Base-by-base conservation (phyloP, 92 coral and sea anemone genomes). In the Siderastrea radians region DNA sequence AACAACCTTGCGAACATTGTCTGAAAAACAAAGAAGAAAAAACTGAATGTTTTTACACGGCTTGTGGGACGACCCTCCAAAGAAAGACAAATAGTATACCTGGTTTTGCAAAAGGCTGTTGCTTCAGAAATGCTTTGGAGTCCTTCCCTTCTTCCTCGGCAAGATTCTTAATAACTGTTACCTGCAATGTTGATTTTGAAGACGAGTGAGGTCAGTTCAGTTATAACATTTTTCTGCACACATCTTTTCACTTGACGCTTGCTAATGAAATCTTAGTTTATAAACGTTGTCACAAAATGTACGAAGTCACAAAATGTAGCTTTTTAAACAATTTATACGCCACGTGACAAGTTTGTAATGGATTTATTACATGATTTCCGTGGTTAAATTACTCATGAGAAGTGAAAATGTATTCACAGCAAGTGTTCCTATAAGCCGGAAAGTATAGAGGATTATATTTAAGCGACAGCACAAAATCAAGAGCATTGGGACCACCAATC, bases 81-180 rank as follows among this genome's bases (percentile, higher is more conserved):
- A 12, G 26, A 19, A 13, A 14, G 44, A 68, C 26, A 53, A 68
- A 54, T 64, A 48, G 5, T 44, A 49, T n/a, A 98, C 99, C 99
- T 84, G 99, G 99, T 90, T 95, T 98, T 48, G 99, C 98, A 86
- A 95, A 98, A 13, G 98, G 98, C 77, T 98, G 99, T 82, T 98
- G 99, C 60, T 93, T 98, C 49, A 98, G 90, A 66, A 98, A 96
- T 8, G 90, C 94, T 80, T 78, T 94, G 13, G 86, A 58, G 57
- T 95, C 98, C 64, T 98, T 98, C n/a, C 98, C 98, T 67, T 98
- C 98, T 45, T 98, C 99, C 79, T 92, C 92, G 3, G 99, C 99
- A 64, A 98, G 96, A 72, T 95, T 98, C 84, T 85, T 78, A 26
- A 98, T 95, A 17, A 98, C 98, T 72, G 92, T 85, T 15, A 96